Conservation (phyloP, 2,888 invertebrate genomes). For the Drosophila neoperkinsi region DNA sequence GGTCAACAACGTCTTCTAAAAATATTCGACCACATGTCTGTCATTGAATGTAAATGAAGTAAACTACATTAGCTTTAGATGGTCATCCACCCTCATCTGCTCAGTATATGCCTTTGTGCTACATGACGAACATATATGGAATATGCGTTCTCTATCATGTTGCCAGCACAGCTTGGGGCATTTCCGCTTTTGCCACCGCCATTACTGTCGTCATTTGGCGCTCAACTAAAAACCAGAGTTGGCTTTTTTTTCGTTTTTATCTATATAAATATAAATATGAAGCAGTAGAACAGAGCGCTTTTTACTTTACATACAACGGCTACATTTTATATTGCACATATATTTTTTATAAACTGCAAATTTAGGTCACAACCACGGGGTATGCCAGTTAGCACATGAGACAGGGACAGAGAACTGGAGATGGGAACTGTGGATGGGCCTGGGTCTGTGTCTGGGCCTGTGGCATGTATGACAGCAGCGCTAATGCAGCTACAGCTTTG, state of each 20-base stretch:
- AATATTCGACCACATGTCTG: not conserved
- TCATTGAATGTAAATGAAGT: not conserved
- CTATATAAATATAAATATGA: conserved; percentile 54
- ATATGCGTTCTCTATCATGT: conserved; percentile 42
- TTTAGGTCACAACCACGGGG: conserved; percentile 74
- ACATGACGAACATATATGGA: conserved; percentile 46
- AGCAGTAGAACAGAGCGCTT: conserved; percentile 29
- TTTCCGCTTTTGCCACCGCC: conserved; percentile 57
- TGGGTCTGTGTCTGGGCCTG: conserved; percentile 6
- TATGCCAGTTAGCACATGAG: conserved; percentile 48
- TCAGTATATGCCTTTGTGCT: conserved; percentile 13
- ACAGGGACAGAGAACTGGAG: not conserved
- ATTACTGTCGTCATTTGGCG: conserved; percentile 64
- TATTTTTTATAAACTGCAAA: conserved; percentile 77
- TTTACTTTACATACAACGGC: conserved; percentile 65
- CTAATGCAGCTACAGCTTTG: conserved; percentile 64
- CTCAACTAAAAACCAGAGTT: conserved; percentile 39
- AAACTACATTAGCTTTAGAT: conserved; percentile 16
- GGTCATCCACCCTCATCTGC: conserved; percentile 8
- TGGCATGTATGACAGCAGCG: conserved; percentile 53
- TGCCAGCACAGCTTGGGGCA: conserved; percentile 45
- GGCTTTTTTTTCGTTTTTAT: conserved; percentile 12
- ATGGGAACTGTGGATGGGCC: not conserved
- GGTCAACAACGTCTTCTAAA: not conserved
- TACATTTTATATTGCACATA: conserved; percentile 69